Percentiles rank a stretch among this genome's conserved stretches.
Evolutionary conservation across 2,797 vertebrate genomes (phyloP).

Genomic region (Setipinna tenuifilis): DNA sequence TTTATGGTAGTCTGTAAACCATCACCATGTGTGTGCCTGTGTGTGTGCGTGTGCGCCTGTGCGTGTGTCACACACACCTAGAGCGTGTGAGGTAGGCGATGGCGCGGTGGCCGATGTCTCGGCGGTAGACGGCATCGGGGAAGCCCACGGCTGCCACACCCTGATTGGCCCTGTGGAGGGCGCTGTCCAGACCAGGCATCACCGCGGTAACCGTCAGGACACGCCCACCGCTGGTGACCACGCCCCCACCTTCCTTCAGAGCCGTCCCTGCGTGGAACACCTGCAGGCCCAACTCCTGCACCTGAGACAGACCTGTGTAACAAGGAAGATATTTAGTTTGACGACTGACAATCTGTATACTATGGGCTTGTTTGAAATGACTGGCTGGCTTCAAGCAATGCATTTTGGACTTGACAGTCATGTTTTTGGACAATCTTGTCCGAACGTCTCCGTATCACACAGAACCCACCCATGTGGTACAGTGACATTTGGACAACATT

Average conservation of each 20-base stretch:
- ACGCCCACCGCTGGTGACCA: slow-evolving; percentile 89
- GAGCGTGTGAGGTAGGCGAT: slow-evolving; percentile 80
- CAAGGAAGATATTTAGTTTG: neutral
- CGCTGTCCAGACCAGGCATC: slow-evolving; percentile 71
- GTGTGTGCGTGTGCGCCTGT: neutral
- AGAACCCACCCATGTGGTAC: too few relatives aligned
- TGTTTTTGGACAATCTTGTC: too few relatives aligned
- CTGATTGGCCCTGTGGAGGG: slow-evolving; percentile 80
- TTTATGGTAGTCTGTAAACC: neutral
- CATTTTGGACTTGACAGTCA: too few relatives aligned
- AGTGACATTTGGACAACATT: too few relatives aligned
- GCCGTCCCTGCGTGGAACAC: slow-evolving; percentile 93
- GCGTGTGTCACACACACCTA: slow-evolving; percentile 79
- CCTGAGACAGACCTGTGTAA: slow-evolving; percentile 78
- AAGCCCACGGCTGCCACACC: slow-evolving; percentile 82
- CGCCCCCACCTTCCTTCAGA: slow-evolving; percentile 73
- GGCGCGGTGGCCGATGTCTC: slow-evolving; percentile 87
- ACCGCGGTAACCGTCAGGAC: slow-evolving; percentile 89
- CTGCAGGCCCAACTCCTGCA: slow-evolving; percentile 79
- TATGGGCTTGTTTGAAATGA: too few relatives aligned
- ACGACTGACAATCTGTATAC: neutral
- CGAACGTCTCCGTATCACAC: too few relatives aligned
- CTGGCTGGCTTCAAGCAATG: too few relatives aligned
- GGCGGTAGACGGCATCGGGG: slow-evolving; percentile 82
- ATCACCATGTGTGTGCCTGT: too few relatives aligned